Conservation (phyloP, 2,113 vertebrate genomes). For the Budorcas taxicolor region DNA sequence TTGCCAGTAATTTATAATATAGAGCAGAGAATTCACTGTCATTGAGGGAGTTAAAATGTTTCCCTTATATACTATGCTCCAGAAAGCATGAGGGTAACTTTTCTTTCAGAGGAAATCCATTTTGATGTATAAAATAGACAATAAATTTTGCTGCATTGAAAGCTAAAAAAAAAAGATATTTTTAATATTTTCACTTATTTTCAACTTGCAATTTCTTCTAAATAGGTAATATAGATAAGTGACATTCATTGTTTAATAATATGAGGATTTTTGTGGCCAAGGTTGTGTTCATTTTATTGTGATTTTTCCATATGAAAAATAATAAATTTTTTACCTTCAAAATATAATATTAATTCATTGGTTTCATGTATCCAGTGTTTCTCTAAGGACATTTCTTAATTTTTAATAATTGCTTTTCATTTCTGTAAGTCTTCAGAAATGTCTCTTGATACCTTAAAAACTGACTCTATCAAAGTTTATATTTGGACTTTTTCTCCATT, state of each 20-base stretch:
- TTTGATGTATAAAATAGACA: not conserved
- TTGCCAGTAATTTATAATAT: constrained; percentile 80
- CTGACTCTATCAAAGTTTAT: not conserved
- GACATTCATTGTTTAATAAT: not conserved
- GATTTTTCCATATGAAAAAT: not conserved
- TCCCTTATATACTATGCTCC: not conserved
- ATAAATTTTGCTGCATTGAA: not conserved
- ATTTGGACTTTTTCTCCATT: not conserved
- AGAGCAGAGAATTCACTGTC: constrained; percentile 51
- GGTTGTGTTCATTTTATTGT: not conserved
- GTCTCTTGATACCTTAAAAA: not conserved
- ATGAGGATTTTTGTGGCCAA: not conserved
- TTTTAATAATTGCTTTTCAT: not conserved
- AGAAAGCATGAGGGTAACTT: not conserved
- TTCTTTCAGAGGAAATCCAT: not conserved
- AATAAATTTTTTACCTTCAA: not conserved
- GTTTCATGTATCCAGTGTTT: not conserved
- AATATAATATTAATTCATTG: not conserved
- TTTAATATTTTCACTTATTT: not conserved
- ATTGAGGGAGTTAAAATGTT: constrained; percentile 55
- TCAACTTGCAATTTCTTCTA: not conserved
- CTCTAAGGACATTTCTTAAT: not conserved
- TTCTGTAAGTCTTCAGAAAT: not conserved
- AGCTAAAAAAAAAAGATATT: not conserved
- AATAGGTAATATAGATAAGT: not conserved